Conservation (phyloP, 2,888 invertebrate species). For the Amphipyra berbera region DNA sequence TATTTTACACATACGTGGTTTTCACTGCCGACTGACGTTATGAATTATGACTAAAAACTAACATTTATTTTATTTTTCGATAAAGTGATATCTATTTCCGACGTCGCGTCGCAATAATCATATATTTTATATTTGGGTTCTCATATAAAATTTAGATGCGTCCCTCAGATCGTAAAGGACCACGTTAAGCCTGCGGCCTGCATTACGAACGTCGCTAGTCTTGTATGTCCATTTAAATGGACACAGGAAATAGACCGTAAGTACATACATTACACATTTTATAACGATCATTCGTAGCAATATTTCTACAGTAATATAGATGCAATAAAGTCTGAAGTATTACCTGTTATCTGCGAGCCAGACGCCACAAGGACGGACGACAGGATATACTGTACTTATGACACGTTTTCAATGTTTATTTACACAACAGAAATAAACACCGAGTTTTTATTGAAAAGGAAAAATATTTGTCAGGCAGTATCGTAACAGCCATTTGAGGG, state of each 20-base stretch:
- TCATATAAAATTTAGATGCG: constrained; percentile 25
- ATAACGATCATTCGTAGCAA: constrained; percentile 9
- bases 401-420: constrained; percentile 1
- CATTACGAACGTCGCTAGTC: background rate
- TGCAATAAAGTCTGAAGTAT: constrained; percentile 25
- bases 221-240: constrained; percentile 12
- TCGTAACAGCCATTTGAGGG: background rate
- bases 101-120: constrained; percentile 23
- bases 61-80: no score
- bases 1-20: no score
- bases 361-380: constrained; percentile 38
- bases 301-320: constrained; percentile 11
- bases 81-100: no score
- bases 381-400: constrained; percentile 15
- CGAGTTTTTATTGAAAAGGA: background rate
- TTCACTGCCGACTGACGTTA: no score
- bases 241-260: constrained; percentile 8
- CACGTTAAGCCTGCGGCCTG: background rate
- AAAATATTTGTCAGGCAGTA: background rate
- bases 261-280: constrained; percentile 6
- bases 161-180: background rate
- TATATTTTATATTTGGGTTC: constrained; percentile 6
- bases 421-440: background rate
- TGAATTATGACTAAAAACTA: no score
- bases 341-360: constrained; percentile 39